Percentiles rank a stretch among this genome's conserved stretches.
These are phyloP conservation scores for Sebastes schlegelii DNA, from an alignment of 2,113 vertebrate genomes.

Conservation along the genomic window DNA sequence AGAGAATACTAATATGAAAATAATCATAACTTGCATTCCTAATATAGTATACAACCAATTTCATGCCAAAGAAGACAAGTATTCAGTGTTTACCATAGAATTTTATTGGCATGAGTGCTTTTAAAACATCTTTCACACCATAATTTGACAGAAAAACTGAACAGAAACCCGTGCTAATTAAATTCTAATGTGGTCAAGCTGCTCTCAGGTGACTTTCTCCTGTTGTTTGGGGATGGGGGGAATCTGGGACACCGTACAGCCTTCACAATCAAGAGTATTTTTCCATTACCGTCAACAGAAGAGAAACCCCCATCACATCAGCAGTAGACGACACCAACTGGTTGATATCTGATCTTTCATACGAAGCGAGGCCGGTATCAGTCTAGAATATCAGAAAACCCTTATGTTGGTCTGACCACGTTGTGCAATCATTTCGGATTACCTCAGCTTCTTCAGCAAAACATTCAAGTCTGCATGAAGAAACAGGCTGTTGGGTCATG, in stretches of 20 bases:
- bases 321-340: background rate
- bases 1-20: background rate
- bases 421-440: background rate
- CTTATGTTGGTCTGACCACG: background rate
- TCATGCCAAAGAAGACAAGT: background rate
- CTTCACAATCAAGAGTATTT: background rate
- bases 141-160: background rate
- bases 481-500: background rate
- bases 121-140: background rate
- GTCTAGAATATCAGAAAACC: conserved; percentile 5
- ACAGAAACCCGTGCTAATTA: background rate
- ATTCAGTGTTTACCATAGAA: background rate
- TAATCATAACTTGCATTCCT: background rate
- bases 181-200: background rate
- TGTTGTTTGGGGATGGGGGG: background rate
- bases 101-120: background rate
- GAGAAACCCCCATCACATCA: conserved; percentile 6
- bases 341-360: conserved; percentile 16
- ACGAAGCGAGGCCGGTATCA: background rate
- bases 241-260: conserved; percentile 8
- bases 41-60: background rate
- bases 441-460: background rate
- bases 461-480: background rate
- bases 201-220: conserved; percentile 10
- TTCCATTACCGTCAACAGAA: background rate